Percentiles rank a stretch among this genome's conserved stretches.
phyloP scores from a whole-genome alignment of 2,888 invertebrate species.

The Strigamia transsilvanica region DNA sequence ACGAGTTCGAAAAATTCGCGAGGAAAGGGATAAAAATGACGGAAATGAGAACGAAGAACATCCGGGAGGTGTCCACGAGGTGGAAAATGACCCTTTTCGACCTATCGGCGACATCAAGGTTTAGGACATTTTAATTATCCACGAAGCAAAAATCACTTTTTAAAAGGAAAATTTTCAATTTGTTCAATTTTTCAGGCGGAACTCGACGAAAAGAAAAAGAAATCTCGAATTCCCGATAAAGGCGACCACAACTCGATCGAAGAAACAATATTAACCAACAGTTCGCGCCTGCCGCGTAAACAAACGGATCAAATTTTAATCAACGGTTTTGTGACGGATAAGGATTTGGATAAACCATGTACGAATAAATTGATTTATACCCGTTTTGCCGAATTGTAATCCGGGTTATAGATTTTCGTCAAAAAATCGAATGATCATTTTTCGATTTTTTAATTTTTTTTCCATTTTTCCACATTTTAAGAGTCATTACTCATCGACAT shows the following conservation, averaged over 20 bases:
- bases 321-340: not conserved
- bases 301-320: not conserved
- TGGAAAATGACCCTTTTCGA: not conserved
- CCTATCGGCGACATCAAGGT: slow-evolving; percentile 36
- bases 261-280: not conserved
- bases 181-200: not conserved
- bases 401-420: no score
- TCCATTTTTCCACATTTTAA: no score
- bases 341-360: not conserved
- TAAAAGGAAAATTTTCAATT: not conserved
- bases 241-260: not conserved
- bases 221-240: not conserved
- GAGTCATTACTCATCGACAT: no score
- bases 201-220: not conserved
- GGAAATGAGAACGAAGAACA: not conserved
- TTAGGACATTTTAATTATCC: not conserved
- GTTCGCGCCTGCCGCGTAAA: not conserved
- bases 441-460: not conserved
- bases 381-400: no score
- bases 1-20: slow-evolving; percentile 62
- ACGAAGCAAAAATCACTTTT: not conserved
- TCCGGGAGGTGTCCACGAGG: not conserved
- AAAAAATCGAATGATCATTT: not conserved
- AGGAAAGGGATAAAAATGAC: slow-evolving; percentile 54
- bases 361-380: not conserved